Base-by-base conservation (phyloP, 1,140 invertebrate species). In the Drosophila guanche region DNA sequence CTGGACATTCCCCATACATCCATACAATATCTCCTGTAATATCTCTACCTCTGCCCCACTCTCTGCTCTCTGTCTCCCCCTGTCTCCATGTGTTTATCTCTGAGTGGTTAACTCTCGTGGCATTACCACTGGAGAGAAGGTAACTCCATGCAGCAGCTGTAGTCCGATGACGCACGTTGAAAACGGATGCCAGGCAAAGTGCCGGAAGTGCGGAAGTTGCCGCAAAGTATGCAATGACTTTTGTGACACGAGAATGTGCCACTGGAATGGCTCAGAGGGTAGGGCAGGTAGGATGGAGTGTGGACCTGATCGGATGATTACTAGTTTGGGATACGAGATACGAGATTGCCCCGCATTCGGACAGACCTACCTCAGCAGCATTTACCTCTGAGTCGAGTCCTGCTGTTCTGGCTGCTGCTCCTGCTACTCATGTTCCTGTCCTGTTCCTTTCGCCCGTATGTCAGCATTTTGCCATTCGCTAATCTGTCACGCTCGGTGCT, bases 131-230 rank as follows among this genome's bases (percentile, higher is more conserved):
- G 46, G 12, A 37, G 45, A 43, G 53, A 66, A 69, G 81, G 62
- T 72, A 68, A 79, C 51, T 37, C 52, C 25, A 40, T 29, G 57
- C 54, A 76, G 33, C 33, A 37, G 33, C 33, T 37, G 33, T 10
- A 37, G 33, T 76, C 71, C 52, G 57, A 68, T 61, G 20, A 43
- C 73, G 67, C 73, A 77, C 53, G 76, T 48, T 56, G 46, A 27
- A 37, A 56, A 48, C 81, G 80, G 80, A 85, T 75, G 55, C 56
- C 27, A 43, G 10, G 61, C 59, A 88, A 81, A 86, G 81, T 81
- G 81, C 83, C 81, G 81, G 81, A 86, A 75, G 81, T 74, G 65
- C 74, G 81, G 68, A 88, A 71, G 81, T 68, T 71, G 83, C 83
- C 69, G 63, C 65, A 81, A 86, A 86, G 81, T 86, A 83, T 86